Conservation (phyloP, 2,888 invertebrate species). For the Ormyrus thymus region DNA sequence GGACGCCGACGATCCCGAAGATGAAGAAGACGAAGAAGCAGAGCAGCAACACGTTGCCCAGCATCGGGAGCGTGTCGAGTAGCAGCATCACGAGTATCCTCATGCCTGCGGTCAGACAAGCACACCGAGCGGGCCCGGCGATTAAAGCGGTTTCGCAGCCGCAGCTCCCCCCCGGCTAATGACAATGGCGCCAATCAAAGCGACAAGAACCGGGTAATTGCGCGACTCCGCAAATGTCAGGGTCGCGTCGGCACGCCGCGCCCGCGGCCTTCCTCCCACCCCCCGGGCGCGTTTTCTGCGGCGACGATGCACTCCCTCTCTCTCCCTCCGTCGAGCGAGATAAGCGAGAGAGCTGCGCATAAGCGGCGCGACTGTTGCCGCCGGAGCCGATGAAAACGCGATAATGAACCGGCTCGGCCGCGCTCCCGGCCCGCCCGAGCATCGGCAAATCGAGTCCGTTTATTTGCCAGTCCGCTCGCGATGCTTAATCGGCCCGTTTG, state of each 20-base stretch:
- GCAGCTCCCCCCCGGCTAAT: not conserved
- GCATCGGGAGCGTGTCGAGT: constrained; percentile 98
- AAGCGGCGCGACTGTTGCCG: too few relatives aligned
- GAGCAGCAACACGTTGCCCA: constrained; percentile 97
- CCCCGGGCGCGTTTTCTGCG: not conserved
- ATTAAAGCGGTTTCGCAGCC: not conserved
- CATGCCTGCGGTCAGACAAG: constrained; percentile 85
- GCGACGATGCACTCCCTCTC: not conserved
- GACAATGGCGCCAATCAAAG: constrained; percentile 54
- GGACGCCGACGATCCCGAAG: constrained; percentile 99
- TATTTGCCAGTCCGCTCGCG: not conserved
- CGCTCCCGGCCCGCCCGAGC: too few relatives aligned
- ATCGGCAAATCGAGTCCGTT: constrained; percentile 9
- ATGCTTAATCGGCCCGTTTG: not conserved
- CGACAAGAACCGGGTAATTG: constrained; percentile 47
- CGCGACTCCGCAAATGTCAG: constrained; percentile 38
- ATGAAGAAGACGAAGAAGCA: constrained; percentile 99
- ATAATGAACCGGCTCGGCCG: not conserved
- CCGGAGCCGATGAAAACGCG: constrained; percentile 16
- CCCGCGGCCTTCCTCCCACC: not conserved
- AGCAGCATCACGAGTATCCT: constrained; percentile 98
- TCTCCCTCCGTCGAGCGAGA: not conserved
- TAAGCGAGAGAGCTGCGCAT: too few relatives aligned
- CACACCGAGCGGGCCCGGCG: not conserved
- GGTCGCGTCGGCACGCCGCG: constrained; percentile 19